A percentile compares a stretch with the other conserved stretches of the same genome.
phyloP scores from a whole-genome alignment of 1,140 invertebrate genomes.

The Lordiphosa collinella region DNA sequence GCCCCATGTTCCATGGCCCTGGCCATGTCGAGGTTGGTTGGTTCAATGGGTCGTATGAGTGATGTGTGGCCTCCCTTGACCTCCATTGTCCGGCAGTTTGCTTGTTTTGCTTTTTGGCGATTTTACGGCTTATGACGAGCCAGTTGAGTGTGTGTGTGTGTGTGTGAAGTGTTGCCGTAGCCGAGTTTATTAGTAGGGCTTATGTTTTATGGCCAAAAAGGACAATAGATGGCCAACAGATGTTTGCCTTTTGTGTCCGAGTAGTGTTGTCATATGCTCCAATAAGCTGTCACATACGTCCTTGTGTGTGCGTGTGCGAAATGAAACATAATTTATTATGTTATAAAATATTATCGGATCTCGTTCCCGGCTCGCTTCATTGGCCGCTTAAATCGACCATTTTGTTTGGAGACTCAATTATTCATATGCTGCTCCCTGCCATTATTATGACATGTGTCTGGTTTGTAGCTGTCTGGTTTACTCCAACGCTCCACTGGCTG shows the following conservation, averaged over 20 bases:
- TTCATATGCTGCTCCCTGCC: constrained; percentile 43
- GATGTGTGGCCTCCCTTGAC: constrained; percentile 39
- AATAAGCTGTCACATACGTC: constrained; percentile 68
- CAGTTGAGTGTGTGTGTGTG: constrained; percentile 34
- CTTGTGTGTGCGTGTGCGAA: constrained; percentile 6
- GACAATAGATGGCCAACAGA: constrained; percentile 75
- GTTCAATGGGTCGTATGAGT: constrained; percentile 55
- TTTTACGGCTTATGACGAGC: constrained; percentile 75
- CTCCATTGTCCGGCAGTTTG: constrained; percentile 63
- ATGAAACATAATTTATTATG: constrained; percentile 76
- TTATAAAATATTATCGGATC: constrained; percentile 74
- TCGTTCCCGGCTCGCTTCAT: constrained; percentile 51
- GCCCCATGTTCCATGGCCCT: neutral
- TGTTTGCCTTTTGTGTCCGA: constrained; percentile 69
- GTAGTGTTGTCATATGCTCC: constrained; percentile 69
- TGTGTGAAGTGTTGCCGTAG: constrained; percentile 59
- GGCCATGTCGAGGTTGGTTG: constrained; percentile 1
- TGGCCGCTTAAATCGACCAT: constrained; percentile 73
- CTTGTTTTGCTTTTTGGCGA: constrained; percentile 74
- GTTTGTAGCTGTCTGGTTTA: constrained; percentile 60
- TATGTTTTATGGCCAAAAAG: constrained; percentile 72
- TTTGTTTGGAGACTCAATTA: constrained; percentile 72
- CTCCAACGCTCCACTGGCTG: constrained; percentile 29
- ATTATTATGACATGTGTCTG: constrained; percentile 74
- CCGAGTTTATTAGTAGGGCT: constrained; percentile 73